Conservation (phyloP, 2,797 vertebrate genomes). For the Phataginus tricuspis region DNA sequence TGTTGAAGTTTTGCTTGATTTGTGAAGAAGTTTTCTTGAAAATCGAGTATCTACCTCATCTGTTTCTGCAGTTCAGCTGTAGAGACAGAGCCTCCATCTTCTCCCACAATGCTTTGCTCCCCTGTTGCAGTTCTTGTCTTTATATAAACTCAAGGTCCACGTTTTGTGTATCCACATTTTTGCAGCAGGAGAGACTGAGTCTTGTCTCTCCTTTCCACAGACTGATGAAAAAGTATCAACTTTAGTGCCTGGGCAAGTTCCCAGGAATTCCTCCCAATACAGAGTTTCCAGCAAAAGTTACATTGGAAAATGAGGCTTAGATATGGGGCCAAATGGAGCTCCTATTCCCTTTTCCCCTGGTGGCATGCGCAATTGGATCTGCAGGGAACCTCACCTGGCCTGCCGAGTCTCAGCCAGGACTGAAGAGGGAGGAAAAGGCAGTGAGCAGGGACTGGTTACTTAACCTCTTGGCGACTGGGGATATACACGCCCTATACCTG, state of each 20-base stretch:
- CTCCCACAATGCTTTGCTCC: background rate
- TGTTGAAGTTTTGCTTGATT: background rate
- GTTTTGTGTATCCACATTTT: background rate
- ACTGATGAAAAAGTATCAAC: background rate
- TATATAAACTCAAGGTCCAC: background rate
- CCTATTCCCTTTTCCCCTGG: background rate
- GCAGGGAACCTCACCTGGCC: background rate
- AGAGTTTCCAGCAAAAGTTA: background rate
- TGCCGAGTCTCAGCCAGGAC: background rate
- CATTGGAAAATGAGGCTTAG: background rate
- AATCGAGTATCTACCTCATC: background rate
- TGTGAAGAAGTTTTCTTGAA: background rate
- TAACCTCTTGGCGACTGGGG: background rate
- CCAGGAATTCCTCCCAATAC: background rate
- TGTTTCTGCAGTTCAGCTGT: background rate
- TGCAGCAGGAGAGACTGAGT: background rate
- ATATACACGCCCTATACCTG: background rate
- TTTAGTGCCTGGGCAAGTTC: background rate
- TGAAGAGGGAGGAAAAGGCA: background rate
- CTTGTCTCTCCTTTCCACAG: background rate
- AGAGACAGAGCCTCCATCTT: background rate
- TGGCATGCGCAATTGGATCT: background rate
- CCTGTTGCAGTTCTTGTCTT: background rate
- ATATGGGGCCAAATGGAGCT: background rate
- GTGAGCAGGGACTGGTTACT: background rate